Conservation (phyloP, 92 coral and sea anemone genomes). For the Scolanthus callimorphus region DNA sequence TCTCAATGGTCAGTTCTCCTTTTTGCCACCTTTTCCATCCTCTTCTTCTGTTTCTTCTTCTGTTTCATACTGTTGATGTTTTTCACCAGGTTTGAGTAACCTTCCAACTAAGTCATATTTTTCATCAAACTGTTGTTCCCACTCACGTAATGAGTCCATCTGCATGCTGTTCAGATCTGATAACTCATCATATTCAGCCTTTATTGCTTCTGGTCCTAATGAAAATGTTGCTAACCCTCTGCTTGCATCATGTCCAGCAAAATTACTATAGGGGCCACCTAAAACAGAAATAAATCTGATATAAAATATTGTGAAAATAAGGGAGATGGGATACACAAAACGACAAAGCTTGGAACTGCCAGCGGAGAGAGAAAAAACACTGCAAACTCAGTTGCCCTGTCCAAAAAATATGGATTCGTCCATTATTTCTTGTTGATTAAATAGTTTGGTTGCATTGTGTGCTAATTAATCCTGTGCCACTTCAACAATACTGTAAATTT, state of each 20-base stretch:
- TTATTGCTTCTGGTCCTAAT: conserved; percentile 86
- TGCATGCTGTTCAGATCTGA: conserved; percentile 99
- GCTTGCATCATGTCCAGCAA: conserved; percentile 99
- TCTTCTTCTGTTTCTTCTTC: conserved; percentile 98
- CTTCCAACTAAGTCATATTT: conserved; percentile 92
- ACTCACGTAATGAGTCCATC: conserved; percentile 88
- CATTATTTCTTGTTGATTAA: too few relatives aligned
- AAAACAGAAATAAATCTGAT: not conserved
- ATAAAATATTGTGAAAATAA: too few relatives aligned
- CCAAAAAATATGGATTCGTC: too few relatives aligned
- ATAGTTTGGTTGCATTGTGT: too few relatives aligned
- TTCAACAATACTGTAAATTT: too few relatives aligned
- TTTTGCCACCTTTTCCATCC: conserved; percentile 64
- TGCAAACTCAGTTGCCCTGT: too few relatives aligned
- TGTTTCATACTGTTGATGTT: conserved; percentile 92
- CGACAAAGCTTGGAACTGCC: too few relatives aligned
- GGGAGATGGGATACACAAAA: too few relatives aligned
- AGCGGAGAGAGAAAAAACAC: too few relatives aligned
- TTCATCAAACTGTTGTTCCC: conserved; percentile 96
- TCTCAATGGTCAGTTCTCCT: conserved; percentile 56
- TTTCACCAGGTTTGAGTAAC: conserved; percentile 86
- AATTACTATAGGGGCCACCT: conserved; percentile 97
- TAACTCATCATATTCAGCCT: conserved; percentile 85
- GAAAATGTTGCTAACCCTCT: conserved; percentile 96
- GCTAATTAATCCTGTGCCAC: too few relatives aligned